Evolutionary conservation across 2,797 vertebrate genomes (phyloP), one percentile per base, ranked within the genome.

Genomic region (Dendrocincla fuliginosa): DNA sequence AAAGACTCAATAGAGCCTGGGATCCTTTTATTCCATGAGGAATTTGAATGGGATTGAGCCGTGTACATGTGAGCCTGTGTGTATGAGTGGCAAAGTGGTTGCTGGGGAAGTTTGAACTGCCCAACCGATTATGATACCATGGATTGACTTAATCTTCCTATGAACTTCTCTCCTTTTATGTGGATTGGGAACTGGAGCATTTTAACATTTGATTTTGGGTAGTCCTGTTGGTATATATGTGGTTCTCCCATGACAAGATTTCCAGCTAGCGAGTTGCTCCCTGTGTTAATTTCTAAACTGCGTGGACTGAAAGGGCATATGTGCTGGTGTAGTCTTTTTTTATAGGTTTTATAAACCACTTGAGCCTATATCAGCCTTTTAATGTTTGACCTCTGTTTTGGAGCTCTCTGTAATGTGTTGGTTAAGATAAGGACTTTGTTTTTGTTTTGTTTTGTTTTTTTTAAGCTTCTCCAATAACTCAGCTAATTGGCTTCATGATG

Each of bases 341-440:
- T 98, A 98, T 98, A 97, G 98, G 98, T 98, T 98, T 98, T 98
- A 98, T 98, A 98, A 98, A 98, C 98, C 98, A 97, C 96, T 97
- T 87, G 93, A 98, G 97, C 95, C 97, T 97, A 96, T 98, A 97
- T 98, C 97, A 98, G 98, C 98, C 91, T 98, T 97, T 97, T 97
- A 97, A 97, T 96, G 94, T 98, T 95, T 97, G 96, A 97, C 93
- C 94, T 97, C 92, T 97, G 97, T 95, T 97, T 96, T 92, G 96
- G 96, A 96, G 87, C 79, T 96, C 84, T 96, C 96, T 95, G 84
- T 97, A 96, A 95, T 55, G 91, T 96, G 73, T 96, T 95, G 97
- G 81, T 96, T 97, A 97, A 96, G 95, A 87, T 96, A 86, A 97
- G 93, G 75, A 96, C 35, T 94, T 79, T 1, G 5, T 5, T 20